These are phyloP conservation scores for Thalassarche chlororhynchos DNA, from an alignment of 2,113 vertebrate genomes.

Conservation along the genomic window DNA sequence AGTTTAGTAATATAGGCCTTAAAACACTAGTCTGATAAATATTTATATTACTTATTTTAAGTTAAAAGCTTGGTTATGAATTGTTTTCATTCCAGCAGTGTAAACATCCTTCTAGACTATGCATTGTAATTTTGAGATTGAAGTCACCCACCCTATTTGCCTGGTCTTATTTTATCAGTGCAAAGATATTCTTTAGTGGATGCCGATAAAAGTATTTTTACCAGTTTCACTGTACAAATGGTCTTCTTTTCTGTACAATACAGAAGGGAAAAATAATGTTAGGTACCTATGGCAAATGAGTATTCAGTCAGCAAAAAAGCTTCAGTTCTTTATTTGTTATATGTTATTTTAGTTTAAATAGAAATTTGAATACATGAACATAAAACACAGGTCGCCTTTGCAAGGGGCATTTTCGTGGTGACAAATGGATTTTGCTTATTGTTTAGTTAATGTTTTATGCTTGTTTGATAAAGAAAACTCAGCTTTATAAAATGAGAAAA, in stretches of 20 bases:
- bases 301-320: background rate
- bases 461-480: slow-evolving; percentile 64
- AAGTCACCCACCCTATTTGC: slow-evolving; percentile 30
- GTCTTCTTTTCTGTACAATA: background rate
- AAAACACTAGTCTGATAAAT: slow-evolving; percentile 54
- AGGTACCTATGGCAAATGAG: background rate
- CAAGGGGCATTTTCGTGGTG: background rate
- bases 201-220: background rate
- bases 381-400: background rate
- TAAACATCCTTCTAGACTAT: slow-evolving; percentile 63
- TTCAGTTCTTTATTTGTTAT: background rate
- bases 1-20: slow-evolving; percentile 45
- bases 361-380: background rate
- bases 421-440: slow-evolving; percentile 26
- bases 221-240: background rate
- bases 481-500: slow-evolving; percentile 59
- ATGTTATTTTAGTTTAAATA: background rate
- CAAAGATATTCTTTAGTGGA: slow-evolving; percentile 6
- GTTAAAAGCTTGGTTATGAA: slow-evolving; percentile 64
- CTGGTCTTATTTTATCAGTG: slow-evolving; percentile 15
- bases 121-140: slow-evolving; percentile 5
- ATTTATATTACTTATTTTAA: slow-evolving; percentile 68
- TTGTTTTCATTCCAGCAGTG: slow-evolving; percentile 64
- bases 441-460: slow-evolving; percentile 67
- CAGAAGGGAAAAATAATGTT: background rate